These are phyloP conservation scores for Orcinus orca DNA, from an alignment of 2,113 vertebrate species.

Conservation along the genomic window DNA sequence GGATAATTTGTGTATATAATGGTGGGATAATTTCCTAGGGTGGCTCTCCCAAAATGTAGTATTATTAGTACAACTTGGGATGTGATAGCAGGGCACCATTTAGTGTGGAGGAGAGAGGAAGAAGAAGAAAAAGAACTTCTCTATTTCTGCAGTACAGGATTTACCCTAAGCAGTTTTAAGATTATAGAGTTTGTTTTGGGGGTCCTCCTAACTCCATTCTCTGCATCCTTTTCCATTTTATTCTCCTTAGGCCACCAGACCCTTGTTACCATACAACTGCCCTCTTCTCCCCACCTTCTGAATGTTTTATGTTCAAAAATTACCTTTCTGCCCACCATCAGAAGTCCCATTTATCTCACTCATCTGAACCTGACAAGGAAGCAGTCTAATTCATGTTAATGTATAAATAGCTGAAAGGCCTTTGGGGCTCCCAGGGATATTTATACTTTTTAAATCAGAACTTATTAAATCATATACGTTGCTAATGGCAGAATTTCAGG, in stretches of 20 bases:
- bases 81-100: background rate
- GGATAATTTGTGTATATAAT: background rate
- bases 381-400: background rate
- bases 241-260: background rate
- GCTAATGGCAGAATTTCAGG: background rate
- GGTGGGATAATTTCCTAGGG: background rate
- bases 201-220: background rate
- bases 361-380: background rate
- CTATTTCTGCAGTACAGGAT: background rate
- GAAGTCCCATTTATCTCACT: background rate
- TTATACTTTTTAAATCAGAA: background rate
- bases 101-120: background rate
- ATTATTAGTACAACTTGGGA: background rate
- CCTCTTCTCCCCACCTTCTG: background rate
- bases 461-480: background rate
- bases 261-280: background rate
- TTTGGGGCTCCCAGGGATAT: background rate
- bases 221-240: background rate
- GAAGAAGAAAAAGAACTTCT: background rate
- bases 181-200: background rate
- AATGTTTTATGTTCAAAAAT: background rate
- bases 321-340: background rate
- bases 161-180: background rate
- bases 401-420: background rate
- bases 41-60: background rate